phyloP scores from a whole-genome alignment of 2,113 vertebrate genomes.

The Alosa alosa region DNA sequence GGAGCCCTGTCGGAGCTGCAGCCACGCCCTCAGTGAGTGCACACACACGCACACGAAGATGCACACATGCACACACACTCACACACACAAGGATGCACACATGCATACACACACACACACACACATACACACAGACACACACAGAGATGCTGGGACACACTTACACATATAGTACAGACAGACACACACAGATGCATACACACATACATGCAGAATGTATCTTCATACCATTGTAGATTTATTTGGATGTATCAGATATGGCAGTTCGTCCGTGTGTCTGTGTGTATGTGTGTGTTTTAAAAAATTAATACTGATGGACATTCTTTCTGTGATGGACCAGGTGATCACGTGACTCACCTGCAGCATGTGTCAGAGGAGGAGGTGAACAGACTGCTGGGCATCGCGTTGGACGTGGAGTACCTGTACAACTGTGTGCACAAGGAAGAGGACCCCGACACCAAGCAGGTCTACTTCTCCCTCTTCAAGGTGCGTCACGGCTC shows the following conservation, averaged over 20 bases:
- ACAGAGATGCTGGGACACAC: no score
- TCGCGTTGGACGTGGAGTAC: slow-evolving; percentile 95
- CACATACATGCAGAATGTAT: no score
- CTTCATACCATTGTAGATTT: no score
- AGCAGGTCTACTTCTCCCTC: slow-evolving; percentile 99
- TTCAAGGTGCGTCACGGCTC: slow-evolving; percentile 82
- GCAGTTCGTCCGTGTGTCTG: neutral
- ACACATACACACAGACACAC: no score
- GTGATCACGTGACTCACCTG: slow-evolving; percentile 94
- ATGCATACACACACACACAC: no score
- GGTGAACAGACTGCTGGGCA: slow-evolving; percentile 93
- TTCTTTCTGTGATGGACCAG: slow-evolving; percentile 58
- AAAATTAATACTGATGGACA: neutral
- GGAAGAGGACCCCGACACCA: slow-evolving; percentile 98
- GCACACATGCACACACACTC: no score
- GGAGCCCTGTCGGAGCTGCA: slow-evolving; percentile 95
- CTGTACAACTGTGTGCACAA: slow-evolving; percentile 97
- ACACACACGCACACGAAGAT: no score
- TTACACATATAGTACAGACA: no score
- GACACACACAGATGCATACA: no score
- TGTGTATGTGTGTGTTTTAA: neutral
- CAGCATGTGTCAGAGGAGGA: slow-evolving; percentile 96
- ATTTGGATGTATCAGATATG: no score
- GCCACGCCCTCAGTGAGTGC: slow-evolving; percentile 83
- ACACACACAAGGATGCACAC: no score